Conservation (phyloP, 2,113 vertebrate species). For the Salvator merianae region DNA sequence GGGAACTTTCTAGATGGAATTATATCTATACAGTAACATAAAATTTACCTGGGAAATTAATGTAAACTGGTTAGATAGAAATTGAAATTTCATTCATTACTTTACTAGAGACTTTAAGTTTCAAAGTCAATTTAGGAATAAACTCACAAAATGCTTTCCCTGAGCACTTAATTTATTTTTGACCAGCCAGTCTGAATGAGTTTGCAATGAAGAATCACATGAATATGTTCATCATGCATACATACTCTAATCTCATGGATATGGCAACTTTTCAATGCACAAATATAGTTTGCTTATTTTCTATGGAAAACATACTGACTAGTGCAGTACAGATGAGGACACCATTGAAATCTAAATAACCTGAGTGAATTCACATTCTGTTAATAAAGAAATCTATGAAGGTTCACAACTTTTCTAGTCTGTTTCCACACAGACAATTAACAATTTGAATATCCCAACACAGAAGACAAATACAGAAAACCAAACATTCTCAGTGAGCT, state of each 20-base stretch:
- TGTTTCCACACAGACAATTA: no score
- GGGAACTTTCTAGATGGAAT: no score
- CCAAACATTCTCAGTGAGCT: not conserved
- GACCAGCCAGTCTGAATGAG: not conserved
- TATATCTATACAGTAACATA: not conserved
- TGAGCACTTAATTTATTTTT: not conserved
- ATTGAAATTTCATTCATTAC: not conserved
- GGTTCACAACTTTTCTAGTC: not conserved
- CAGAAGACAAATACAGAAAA: not conserved
- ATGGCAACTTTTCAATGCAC: no score
- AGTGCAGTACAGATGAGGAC: no score
- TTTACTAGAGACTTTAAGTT: not conserved
- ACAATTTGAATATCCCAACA: not conserved
- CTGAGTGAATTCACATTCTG: not conserved
- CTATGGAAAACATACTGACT: not conserved
- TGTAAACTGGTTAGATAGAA: not conserved
- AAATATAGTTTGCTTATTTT: not conserved
- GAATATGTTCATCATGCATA: not conserved
- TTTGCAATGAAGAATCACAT: not conserved
- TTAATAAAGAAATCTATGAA: not conserved
- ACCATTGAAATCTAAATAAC: not conserved
- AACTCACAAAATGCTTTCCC: not conserved
- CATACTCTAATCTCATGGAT: no score
- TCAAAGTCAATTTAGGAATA: not conserved
- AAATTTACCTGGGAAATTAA: not conserved